Base-by-base conservation (phyloP, 2,888 invertebrate species). In the Acanthosoma haemorrhoidale region DNA sequence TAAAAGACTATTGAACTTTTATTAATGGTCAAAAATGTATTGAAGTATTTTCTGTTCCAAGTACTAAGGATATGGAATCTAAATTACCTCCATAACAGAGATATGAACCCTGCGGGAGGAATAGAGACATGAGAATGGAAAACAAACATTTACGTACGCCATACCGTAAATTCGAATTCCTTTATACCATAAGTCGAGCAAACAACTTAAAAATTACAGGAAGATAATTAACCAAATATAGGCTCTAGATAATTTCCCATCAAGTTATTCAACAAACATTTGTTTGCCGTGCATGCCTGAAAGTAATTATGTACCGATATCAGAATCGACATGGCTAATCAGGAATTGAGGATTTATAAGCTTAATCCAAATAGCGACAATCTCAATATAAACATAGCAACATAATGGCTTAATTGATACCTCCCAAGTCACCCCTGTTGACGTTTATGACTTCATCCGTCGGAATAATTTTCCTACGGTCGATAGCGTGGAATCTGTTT, bases 311-410 rank as follows among this genome's bases (percentile, higher is more conserved):
- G 39, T 64, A 25, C 4, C 41, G 64, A 32, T 39, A 32, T n/a
- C 41, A 18, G 31, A 16, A 21, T 29, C 6, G 18, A n/a, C 29
- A 60, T 21, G 16, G 60, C 16, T 21, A 31, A 60, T 60, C 32
- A 67, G 41, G 18, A 39, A 32, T 4, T 8, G 51, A 51, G 51
- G 57, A 67, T 51, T 67, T 51, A 43, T 67, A 67, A 34, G 67
- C 51, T 67, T 18, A 31, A 34, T 29, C n/a, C 67, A 67, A 67
- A 67, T 43, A 67, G 8, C 18, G 67, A 67, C 67, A 67, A 67
- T 51, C 31, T 67, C 51, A 67, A 67, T 51, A 67, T 67, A 43
- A 67, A 67, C 51, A 67, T 66, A 51, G 38, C 63, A 38, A 41
- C 41, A 64, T 64, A 38, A 64, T 16, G 41, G 41, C 38, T 15